Conservation (phyloP, 2,888 invertebrate species). For the Hypomecis atomaria region DNA sequence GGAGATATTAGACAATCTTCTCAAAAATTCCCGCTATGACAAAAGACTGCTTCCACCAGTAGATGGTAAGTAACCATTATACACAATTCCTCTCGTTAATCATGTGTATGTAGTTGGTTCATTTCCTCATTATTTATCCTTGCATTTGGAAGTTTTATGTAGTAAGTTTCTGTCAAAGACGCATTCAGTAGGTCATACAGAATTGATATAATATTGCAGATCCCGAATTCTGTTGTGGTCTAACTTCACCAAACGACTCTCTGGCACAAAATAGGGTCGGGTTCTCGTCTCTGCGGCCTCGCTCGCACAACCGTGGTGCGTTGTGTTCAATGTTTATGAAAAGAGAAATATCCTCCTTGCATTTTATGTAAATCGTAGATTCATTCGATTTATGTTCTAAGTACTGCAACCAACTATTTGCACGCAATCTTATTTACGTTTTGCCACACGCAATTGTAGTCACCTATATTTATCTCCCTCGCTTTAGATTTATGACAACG, state of each 20-base stretch:
- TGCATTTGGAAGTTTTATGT: slow-evolving; percentile 8
- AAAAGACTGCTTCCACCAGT: slow-evolving; percentile 96
- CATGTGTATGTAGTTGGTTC: slow-evolving; percentile 21
- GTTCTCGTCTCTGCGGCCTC: slow-evolving; percentile 79
- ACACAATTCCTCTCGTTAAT: slow-evolving; percentile 5
- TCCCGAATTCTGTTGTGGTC: slow-evolving; percentile 95
- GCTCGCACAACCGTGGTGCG: slow-evolving; percentile 87
- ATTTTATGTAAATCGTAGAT: slow-evolving; percentile 59
- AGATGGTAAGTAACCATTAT: slow-evolving; percentile 86
- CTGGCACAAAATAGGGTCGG: slow-evolving; percentile 86
- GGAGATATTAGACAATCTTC: slow-evolving; percentile 95
- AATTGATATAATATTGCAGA: slow-evolving; percentile 88
- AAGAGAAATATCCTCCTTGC: slow-evolving; percentile 74
- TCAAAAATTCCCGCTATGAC: slow-evolving; percentile 95
- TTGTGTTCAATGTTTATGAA: slow-evolving; percentile 83
- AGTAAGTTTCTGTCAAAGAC: slow-evolving; percentile 30
- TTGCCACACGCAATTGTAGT: slow-evolving; percentile 62
- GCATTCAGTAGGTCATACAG: slow-evolving; percentile 43
- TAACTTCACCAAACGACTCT: slow-evolving; percentile 91
- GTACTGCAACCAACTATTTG: slow-evolving; percentile 54
- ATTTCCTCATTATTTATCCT: slow-evolving; percentile 18
- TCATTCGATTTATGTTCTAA: slow-evolving; percentile 52
- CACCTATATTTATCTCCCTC: slow-evolving; percentile 48
- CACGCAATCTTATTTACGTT: slow-evolving; percentile 46
- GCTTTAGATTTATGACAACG: slow-evolving; percentile 54